Conservation (phyloP, 2,888 invertebrate genomes). For the Cryptocephalus primarius region DNA sequence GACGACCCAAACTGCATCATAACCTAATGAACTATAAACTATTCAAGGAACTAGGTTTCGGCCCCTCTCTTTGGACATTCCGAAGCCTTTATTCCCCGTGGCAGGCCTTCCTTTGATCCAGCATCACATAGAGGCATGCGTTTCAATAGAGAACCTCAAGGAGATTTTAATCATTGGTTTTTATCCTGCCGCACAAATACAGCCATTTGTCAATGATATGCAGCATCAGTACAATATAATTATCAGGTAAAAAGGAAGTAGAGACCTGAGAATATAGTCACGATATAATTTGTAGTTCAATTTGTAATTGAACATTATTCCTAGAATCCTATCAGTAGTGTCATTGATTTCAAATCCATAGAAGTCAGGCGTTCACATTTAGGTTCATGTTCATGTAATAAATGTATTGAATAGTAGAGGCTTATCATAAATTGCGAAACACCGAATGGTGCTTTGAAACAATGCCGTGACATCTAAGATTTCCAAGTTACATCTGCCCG, state of each 20-base stretch:
- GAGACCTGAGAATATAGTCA: background rate
- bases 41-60: slow-evolving; percentile 87
- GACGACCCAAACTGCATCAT: too few relatives aligned
- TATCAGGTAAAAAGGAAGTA: slow-evolving; percentile 48
- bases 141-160: slow-evolving; percentile 61
- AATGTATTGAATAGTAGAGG: too few relatives aligned
- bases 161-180: slow-evolving; percentile 94
- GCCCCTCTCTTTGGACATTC: slow-evolving; percentile 91
- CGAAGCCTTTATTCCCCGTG: slow-evolving; percentile 94
- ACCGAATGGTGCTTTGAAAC: too few relatives aligned
- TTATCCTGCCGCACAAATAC: slow-evolving; percentile 75
- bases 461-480: too few relatives aligned
- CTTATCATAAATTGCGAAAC: too few relatives aligned
- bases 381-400: too few relatives aligned
- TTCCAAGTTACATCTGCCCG: too few relatives aligned
- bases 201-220: slow-evolving; percentile 79
- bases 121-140: slow-evolving; percentile 93
- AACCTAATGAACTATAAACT: background rate
- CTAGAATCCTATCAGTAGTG: background rate
- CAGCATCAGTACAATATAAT: slow-evolving; percentile 69
- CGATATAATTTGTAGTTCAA: background rate
- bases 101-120: slow-evolving; percentile 94
- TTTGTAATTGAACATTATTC: background rate
- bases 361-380: too few relatives aligned
- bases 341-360: background rate